These are phyloP conservation scores for Spondyliosoma cantharus DNA, from an alignment of 2,797 vertebrate genomes.

Conservation along the genomic window DNA sequence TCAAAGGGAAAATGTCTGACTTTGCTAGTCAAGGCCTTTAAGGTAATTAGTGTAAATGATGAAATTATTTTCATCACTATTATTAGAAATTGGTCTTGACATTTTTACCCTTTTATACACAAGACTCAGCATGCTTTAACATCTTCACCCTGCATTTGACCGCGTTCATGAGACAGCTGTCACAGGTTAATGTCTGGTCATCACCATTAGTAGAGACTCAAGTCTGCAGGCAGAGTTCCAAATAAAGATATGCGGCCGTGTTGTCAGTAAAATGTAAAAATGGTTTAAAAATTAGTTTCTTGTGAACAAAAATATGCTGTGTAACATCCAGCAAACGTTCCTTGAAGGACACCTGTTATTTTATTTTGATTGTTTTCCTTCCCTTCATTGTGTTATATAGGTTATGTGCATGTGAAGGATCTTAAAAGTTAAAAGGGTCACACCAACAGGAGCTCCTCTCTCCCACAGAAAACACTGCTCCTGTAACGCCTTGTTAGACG, in stretches of 20 bases:
- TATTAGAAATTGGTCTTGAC: conserved; percentile 6
- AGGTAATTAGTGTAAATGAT: not conserved
- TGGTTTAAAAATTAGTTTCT: not conserved
- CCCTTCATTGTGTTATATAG: no score
- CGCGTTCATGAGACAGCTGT: conserved; percentile 42
- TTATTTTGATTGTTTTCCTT: no score
- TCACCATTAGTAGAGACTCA: conserved; percentile 9
- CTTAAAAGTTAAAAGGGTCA: no score
- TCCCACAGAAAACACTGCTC: no score
- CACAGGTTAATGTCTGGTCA: conserved; percentile 46
- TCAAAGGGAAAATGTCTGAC: not conserved
- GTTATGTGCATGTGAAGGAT: no score
- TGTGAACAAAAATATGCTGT: not conserved
- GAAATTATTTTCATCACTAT: not conserved
- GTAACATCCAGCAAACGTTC: no score
- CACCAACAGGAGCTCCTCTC: no score
- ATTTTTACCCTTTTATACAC: not conserved
- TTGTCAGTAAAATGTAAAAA: not conserved
- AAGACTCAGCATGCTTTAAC: not conserved
- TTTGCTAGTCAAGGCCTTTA: not conserved
- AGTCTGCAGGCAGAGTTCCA: conserved; percentile 6
- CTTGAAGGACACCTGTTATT: no score
- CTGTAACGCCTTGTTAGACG: no score
- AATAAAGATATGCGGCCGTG: not conserved
- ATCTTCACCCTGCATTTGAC: conserved; percentile 9